Conservation (phyloP, 1,140 invertebrate species). For the Leptinotarsa defecta region DNA sequence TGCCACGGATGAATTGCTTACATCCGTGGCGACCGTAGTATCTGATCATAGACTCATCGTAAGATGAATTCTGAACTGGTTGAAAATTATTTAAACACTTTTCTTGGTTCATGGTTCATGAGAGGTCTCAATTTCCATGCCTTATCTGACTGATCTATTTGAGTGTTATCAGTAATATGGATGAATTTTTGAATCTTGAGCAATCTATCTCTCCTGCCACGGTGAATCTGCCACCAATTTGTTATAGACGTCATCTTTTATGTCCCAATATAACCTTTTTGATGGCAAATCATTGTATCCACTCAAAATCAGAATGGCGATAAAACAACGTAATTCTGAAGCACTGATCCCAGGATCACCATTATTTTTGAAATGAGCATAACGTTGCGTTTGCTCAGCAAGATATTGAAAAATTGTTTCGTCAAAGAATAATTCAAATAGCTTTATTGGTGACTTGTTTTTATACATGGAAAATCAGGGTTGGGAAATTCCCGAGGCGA, state of each 20-base stretch:
- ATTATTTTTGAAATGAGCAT: constrained; percentile 26
- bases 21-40: constrained; percentile 41
- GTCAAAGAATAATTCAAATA: constrained; percentile 32
- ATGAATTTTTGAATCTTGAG: constrained; percentile 28
- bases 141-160: constrained; percentile 28
- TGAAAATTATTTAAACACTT: constrained; percentile 35
- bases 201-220: constrained; percentile 44
- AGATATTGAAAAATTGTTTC: constrained; percentile 26
- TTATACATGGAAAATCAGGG: background rate
- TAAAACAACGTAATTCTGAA: constrained; percentile 32
- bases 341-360: constrained; percentile 25
- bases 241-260: constrained; percentile 49
- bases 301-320: constrained; percentile 33
- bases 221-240: constrained; percentile 41
- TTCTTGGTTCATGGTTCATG: constrained; percentile 34
- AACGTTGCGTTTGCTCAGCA: constrained; percentile 24
- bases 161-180: constrained; percentile 37
- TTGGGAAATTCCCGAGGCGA: too few species aligned
- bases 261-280: constrained; percentile 49
- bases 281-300: constrained; percentile 33
- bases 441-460: constrained; percentile 10
- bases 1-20: constrained; percentile 29
- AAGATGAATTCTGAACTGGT: constrained; percentile 31
- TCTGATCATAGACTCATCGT: constrained; percentile 45
- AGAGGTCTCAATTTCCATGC: constrained; percentile 35